Base-by-base conservation (phyloP, 2,113 vertebrate genomes). In the Chaetops frenatus region DNA sequence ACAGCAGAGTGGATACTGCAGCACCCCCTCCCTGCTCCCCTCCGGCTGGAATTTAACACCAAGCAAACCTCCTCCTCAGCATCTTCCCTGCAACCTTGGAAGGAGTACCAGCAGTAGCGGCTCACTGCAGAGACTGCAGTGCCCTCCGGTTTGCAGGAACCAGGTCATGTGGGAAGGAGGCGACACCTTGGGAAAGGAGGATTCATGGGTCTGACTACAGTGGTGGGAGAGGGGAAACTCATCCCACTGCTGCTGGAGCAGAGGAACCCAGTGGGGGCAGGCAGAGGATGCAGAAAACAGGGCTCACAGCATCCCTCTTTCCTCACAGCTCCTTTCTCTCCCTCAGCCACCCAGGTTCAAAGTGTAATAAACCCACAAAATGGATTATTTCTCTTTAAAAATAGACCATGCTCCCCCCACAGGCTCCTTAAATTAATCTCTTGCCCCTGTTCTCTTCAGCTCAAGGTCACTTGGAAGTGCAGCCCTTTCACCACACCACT, bases 381-480 rank as follows among this genome's bases (percentile, higher is more conserved):
- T 42, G 6, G 64, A 90, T 88, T 81, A 2, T 83, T 93, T 88
- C 88, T 50, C 65, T 84, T 92, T 86, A 79, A 90, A 97, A 94
- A 96, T 95, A 84, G 82, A 86, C 36, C 60, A 29, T 23, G 12
- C 4, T 4, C 15, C 66, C 61, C 42, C 54, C 27, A 16, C 11
- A 5, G 17, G 24, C 27, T 91, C 94, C 57, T 95, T 62, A 92
- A 94, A 96, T 86, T 93, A 81, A 81, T 86, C 69, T 48, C 72
- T 74, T 38, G 70, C 56, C 21, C 64, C 90, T 84, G 5, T 78
- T 94, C 65, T 81, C 10, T 72, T 33, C 56, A 64, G 47, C 56
- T 84, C 72, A 94, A 95, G 93, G 95, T 95, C 90, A 57, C 45
- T 69, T 93, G 69, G 36, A 90, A 67, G 53, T 1, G 5, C 64